A percentile compares a stretch with the other conserved stretches of the same genome.
Evolutionary conservation across 2,113 vertebrate genomes (phyloP).

Genomic region (Callionymus lyra): DNA sequence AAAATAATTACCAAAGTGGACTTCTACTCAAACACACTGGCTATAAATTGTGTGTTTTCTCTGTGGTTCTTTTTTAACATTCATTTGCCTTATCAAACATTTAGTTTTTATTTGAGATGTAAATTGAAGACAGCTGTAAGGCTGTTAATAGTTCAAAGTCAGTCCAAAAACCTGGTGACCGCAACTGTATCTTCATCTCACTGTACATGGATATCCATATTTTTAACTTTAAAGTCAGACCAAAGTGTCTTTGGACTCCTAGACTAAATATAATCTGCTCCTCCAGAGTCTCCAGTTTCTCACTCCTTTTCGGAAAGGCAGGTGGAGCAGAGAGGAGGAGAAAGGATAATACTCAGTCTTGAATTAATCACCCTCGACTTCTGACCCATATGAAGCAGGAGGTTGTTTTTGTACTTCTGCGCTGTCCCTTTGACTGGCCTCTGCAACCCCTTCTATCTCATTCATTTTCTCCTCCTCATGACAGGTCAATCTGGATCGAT

Average conservation of each 20-base stretch:
- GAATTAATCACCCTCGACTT: constrained; percentile 52
- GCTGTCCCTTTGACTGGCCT: constrained; percentile 16
- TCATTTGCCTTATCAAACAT: too few species aligned
- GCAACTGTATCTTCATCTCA: constrained; percentile 23
- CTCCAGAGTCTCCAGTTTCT: constrained; percentile 62
- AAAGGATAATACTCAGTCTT: constrained; percentile 32
- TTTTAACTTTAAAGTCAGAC: constrained; percentile 66
- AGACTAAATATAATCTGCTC: constrained; percentile 58
- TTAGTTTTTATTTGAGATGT: too few species aligned
- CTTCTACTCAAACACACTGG: constrained; percentile 47
- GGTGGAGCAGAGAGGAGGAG: constrained; percentile 46
- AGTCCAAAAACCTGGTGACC: constrained; percentile 11
- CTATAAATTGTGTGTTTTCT: constrained; percentile 23
- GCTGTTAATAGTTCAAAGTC: too few species aligned
- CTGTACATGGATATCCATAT: constrained; percentile 64
- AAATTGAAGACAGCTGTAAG: too few species aligned
- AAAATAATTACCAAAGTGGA: constrained; percentile 70
- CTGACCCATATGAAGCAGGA: constrained; percentile 47
- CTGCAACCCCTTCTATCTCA: constrained; percentile 38
- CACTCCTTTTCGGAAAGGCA: constrained; percentile 58
- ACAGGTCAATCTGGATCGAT: constrained; percentile 61
- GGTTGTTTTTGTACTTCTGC: constrained; percentile 47
- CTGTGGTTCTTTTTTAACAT: too few species aligned
- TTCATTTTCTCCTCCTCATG: constrained; percentile 55
- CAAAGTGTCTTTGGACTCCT: constrained; percentile 49